Conservation (phyloP, 2,797 vertebrate genomes). For the Paramormyrops hopkinsi region DNA sequence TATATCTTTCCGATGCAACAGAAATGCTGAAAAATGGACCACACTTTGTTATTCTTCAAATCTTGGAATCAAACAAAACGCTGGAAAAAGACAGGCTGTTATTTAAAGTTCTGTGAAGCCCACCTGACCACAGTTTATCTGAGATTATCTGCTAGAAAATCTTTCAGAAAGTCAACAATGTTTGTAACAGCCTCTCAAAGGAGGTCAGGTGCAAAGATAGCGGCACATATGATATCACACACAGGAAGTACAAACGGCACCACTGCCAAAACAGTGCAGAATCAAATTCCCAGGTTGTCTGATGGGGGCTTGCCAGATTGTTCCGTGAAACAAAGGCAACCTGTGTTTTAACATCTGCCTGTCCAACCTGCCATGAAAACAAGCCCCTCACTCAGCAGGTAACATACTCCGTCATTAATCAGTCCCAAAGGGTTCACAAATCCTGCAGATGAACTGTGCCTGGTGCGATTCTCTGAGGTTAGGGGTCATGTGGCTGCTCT, state of each 20-base stretch:
- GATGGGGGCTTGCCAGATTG: background rate
- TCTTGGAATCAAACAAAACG: background rate
- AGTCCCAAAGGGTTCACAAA: background rate
- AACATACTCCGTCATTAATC: slow-evolving; percentile 16
- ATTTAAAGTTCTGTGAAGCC: background rate
- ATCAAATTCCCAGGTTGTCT: background rate
- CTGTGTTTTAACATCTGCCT: background rate
- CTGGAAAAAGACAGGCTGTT: background rate
- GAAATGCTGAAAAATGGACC: background rate
- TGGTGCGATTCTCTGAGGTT: background rate
- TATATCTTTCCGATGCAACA: background rate
- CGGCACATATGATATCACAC: background rate
- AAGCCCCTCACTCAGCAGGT: slow-evolving; percentile 10
- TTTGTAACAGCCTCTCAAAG: slow-evolving; percentile 1
- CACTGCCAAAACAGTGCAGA: background rate
- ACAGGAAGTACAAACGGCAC: background rate
- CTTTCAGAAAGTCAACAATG: slow-evolving; percentile 14
- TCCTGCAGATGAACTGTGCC: background rate
- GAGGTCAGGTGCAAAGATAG: slow-evolving; percentile 9
- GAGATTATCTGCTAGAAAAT: background rate
- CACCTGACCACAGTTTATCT: background rate
- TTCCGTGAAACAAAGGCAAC: background rate
- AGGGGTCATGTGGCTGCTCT: background rate
- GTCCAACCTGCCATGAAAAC: slow-evolving; percentile 1
- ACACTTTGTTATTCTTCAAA: background rate